These are phyloP conservation scores for Pheosia tremula DNA, from an alignment of 2,888 invertebrate species.

Conservation along the genomic window DNA sequence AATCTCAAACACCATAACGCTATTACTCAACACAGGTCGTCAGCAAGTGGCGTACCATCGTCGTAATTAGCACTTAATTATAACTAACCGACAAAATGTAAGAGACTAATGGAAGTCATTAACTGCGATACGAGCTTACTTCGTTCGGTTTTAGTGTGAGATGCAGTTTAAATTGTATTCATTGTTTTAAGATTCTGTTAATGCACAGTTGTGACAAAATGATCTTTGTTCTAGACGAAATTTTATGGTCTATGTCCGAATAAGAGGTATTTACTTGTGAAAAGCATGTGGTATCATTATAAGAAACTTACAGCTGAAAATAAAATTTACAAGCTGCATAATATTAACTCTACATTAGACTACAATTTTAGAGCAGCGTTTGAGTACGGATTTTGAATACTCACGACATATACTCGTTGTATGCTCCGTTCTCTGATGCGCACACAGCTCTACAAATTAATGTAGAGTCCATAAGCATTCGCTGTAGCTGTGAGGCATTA, in stretches of 20 bases:
- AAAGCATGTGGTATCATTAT: neutral
- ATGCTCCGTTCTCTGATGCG: no score
- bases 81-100: slow-evolving; percentile 51
- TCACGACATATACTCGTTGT: no score
- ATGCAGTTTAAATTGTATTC: neutral
- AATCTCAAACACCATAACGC: slow-evolving; percentile 25
- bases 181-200: neutral
- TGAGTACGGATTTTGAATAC: no score
- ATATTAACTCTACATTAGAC: no score
- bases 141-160: slow-evolving; percentile 7
- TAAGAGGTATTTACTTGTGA: neutral
- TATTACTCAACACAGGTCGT: slow-evolving; percentile 40
- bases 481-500: no score
- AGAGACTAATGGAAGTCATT: slow-evolving; percentile 56
- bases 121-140: slow-evolving; percentile 43
- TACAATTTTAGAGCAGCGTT: no score
- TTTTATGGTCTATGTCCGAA: neutral
- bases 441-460: no score
- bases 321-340: no score
- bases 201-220: neutral
- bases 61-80: slow-evolving; percentile 65
- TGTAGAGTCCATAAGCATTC: no score
- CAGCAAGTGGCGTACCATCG: slow-evolving; percentile 43
- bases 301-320: neutral
- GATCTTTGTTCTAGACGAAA: neutral